A percentile compares a stretch with the other conserved stretches of the same genome.
Conservation (phyloP, 2,113 vertebrate genomes). For the Alethe castanea region DNA sequence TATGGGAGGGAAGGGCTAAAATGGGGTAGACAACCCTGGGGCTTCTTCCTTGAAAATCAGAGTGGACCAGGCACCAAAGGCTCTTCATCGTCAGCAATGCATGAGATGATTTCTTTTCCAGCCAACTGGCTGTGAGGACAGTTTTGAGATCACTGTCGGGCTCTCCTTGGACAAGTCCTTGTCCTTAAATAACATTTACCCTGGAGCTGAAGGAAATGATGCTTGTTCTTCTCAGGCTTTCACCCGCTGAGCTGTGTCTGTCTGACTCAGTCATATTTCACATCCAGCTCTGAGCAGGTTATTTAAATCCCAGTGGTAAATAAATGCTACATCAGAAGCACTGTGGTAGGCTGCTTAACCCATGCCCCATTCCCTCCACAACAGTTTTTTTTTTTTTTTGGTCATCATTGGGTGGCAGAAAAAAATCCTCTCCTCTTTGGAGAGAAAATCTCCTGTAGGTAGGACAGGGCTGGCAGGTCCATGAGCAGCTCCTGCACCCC, state of each 20-base stretch:
- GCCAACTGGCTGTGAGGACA: background rate
- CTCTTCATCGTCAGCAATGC: background rate
- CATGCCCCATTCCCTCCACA: background rate
- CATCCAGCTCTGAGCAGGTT: background rate
- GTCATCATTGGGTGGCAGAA: background rate
- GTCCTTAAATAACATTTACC: conserved; percentile 7
- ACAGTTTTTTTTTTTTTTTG: background rate
- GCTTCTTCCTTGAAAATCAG: background rate
- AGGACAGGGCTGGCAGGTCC: rapidly evolving
- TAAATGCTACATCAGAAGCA: background rate
- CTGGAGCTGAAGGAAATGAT: background rate
- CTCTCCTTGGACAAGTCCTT: background rate
- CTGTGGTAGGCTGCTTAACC: background rate
- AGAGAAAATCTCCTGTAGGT: background rate
- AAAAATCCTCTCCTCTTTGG: background rate
- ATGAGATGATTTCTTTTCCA: background rate
- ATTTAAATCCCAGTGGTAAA: background rate
- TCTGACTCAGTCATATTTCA: background rate
- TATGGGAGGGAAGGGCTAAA: background rate
- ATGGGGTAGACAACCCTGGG: background rate
- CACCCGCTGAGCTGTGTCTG: background rate
- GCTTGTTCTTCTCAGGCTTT: background rate
- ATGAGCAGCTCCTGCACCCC: background rate
- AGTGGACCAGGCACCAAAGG: background rate
- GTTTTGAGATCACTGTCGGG: background rate